A percentile compares a stretch with the other conserved stretches of the same genome.
Evolutionary conservation across 1,140 invertebrate species (phyloP).

Genomic region (Drosophila sturtevanti): DNA sequence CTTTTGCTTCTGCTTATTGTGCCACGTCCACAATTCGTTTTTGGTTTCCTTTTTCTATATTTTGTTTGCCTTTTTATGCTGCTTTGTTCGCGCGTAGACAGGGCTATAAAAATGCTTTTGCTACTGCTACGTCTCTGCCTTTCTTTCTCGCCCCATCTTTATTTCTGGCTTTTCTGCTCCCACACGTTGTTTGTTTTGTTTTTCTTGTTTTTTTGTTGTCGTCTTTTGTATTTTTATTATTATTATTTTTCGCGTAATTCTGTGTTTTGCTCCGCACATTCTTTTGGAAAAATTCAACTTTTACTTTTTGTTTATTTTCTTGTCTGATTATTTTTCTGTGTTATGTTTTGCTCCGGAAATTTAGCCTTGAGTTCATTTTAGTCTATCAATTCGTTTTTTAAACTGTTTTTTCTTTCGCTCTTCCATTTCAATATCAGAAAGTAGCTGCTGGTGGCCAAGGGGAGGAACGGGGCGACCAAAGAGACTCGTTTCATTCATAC

Average conservation of each 20-base stretch:
- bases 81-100: conserved; percentile 42
- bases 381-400: conserved; percentile 70
- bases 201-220: conserved; percentile 42
- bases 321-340: conserved; percentile 73
- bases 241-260: conserved; percentile 80
- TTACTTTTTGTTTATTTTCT: conserved; percentile 64
- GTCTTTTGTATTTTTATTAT: conserved; percentile 71
- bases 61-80: conserved; percentile 25
- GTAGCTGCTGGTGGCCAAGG: conserved; percentile 24
- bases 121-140: conserved; percentile 46
- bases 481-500: conserved; percentile 60
- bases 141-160: conserved; percentile 4
- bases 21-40: conserved; percentile 31
- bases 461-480: background rate
- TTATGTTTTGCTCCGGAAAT: conserved; percentile 69
- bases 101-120: conserved; percentile 45
- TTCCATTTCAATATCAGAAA: conserved; percentile 60
- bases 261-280: conserved; percentile 77
- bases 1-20: conserved; percentile 30
- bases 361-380: conserved; percentile 55
- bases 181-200: conserved; percentile 74
- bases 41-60: conserved; percentile 42
- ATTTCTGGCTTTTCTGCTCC: conserved; percentile 19
- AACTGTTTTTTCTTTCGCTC: conserved; percentile 33
- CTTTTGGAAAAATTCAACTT: conserved; percentile 75